phyloP scores from a whole-genome alignment of 1,140 invertebrate genomes.

The Formica selysi region DNA sequence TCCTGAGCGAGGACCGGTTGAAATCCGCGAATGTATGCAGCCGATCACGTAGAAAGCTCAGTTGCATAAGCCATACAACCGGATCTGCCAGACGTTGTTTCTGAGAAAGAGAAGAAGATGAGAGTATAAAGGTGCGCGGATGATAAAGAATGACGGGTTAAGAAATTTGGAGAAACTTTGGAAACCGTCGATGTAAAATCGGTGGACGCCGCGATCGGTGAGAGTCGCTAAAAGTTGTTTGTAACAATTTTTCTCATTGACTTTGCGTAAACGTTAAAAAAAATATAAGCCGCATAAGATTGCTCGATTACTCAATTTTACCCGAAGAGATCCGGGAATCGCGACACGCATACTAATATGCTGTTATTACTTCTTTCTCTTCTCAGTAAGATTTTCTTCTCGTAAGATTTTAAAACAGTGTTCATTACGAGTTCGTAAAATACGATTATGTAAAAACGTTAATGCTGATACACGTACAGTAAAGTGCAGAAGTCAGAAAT shows the following conservation, averaged over 20 bases:
- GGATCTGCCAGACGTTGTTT: slow-evolving; percentile 74
- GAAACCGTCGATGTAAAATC: neutral
- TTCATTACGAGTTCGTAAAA: neutral
- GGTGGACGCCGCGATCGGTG: neutral
- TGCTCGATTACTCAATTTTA: slow-evolving; percentile 33
- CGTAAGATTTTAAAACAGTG: neutral
- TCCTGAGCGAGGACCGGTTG: slow-evolving; percentile 76
- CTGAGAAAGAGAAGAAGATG: slow-evolving; percentile 54
- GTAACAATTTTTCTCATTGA: slow-evolving; percentile 14
- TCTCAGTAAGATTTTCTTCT: neutral
- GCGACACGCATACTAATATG: neutral
- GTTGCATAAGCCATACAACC: slow-evolving; percentile 76
- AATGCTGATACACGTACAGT: neutral
- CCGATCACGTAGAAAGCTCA: slow-evolving; percentile 81
- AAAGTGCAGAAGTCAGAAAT: too few relatives aligned
- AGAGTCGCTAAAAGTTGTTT: slow-evolving; percentile 9
- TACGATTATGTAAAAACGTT: neutral
- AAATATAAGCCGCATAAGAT: slow-evolving; percentile 39
- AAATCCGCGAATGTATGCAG: slow-evolving; percentile 63
- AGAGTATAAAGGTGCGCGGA: neutral
- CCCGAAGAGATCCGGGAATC: neutral
- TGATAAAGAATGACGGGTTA: neutral
- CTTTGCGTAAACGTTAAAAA: slow-evolving; percentile 62
- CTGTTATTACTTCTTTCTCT: neutral
- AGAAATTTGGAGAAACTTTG: slow-evolving; percentile 67